A percentile compares a stretch with the other conserved stretches of the same genome.
These are phyloP conservation scores for Anas platyrhynchos DNA, from an alignment of 2,113 vertebrate genomes.

Conservation along the genomic window DNA sequence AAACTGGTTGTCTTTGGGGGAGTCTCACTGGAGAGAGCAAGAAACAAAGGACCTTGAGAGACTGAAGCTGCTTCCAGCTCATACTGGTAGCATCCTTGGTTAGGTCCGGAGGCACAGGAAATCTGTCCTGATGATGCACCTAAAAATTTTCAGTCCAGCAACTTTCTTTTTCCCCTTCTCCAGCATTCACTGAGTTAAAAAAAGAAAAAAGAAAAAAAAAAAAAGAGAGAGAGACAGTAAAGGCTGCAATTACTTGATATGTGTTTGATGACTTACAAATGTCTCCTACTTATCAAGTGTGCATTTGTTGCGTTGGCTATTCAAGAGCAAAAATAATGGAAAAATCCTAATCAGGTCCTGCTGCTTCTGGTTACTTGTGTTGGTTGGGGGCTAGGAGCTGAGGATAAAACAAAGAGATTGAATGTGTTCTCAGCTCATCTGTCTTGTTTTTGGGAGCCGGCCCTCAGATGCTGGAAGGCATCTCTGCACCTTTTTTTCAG, in stretches of 20 bases:
- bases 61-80: not conserved
- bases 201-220: not conserved
- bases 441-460: not conserved
- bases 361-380: not conserved
- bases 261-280: not conserved
- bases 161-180: not conserved
- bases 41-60: not conserved
- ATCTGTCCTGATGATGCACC: not conserved
- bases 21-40: not conserved
- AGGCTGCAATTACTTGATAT: not conserved
- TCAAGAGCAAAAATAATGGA: not conserved
- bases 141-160: not conserved
- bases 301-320: not conserved
- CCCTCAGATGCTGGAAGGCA: not conserved
- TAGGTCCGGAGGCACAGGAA: not conserved
- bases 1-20: not conserved
- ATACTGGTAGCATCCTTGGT: not conserved
- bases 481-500: not conserved
- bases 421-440: not conserved
- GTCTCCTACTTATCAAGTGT: not conserved
- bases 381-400: not conserved
- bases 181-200: not conserved
- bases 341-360: not conserved
- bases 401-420: not conserved
- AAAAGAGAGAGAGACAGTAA: not conserved